Conservation (phyloP, 2,888 invertebrate genomes). For the Gastracanthus pulcherrimus region DNA sequence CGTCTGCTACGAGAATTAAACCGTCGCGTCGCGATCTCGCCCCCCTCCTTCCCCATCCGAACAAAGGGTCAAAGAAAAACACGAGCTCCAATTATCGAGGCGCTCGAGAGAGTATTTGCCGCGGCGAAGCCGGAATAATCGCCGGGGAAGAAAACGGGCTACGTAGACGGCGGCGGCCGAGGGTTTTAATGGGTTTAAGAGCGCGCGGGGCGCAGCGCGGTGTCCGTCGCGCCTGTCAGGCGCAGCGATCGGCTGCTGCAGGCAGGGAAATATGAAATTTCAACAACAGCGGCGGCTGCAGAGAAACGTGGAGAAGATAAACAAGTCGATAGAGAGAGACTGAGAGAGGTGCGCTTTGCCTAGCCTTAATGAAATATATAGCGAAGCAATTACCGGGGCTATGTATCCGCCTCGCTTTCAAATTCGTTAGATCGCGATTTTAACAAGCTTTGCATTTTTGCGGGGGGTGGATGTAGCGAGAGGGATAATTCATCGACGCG, state of each 20-base stretch:
- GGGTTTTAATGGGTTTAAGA: constrained; percentile 60
- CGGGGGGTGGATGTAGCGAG: no score
- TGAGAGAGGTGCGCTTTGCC: neutral
- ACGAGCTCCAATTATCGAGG: constrained; percentile 41
- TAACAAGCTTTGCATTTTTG: constrained; percentile 26
- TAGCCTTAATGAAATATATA: constrained; percentile 43
- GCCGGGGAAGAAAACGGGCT: constrained; percentile 5
- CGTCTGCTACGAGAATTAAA: neutral
- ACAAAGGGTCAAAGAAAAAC: neutral
- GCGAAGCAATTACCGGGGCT: constrained; percentile 46
- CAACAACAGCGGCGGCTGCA: constrained; percentile 48
- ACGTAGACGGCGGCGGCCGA: neutral
- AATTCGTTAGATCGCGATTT: constrained; percentile 30
- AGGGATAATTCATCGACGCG: neutral
- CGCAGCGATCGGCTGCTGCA: constrained; percentile 49
- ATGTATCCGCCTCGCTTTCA: constrained; percentile 3
- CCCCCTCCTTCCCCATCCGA: neutral
- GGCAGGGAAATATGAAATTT: constrained; percentile 63
- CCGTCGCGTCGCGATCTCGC: neutral
- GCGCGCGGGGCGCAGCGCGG: constrained; percentile 51
- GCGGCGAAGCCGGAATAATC: constrained; percentile 49
- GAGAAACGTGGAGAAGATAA: constrained; percentile 11
- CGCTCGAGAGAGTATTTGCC: constrained; percentile 5
- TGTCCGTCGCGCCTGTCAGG: constrained; percentile 61
- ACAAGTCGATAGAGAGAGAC: constrained; percentile 10